Base-by-base conservation (phyloP, 1,140 invertebrate species). In the Bombus terrestris region DNA sequence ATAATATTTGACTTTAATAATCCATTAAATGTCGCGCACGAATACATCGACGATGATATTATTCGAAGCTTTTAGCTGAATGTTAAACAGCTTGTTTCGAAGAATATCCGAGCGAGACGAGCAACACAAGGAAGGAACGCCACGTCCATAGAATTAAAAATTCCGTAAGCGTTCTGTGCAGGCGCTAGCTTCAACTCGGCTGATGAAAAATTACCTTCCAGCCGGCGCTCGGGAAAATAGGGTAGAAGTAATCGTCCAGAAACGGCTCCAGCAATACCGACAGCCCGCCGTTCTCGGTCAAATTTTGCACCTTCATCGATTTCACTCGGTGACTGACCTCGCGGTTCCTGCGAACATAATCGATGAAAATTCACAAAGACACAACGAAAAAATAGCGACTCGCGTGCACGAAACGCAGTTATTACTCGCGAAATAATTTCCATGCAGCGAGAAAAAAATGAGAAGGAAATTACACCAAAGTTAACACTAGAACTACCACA, bases 211-310 rank as follows among this genome's bases (percentile, higher is more conserved):
- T 90, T 90, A 91, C 93, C 92, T 93, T 93, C 92, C 92, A 94
- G 28, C 93, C 93, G 0, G 13, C 62, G 39, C 85, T 71, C 12
- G 93, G 93, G 12, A 93, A 86, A 3, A 96, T 85, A 3, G 95
- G 91, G 74, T 95, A 96, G 28, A 93, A 94, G 83, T 96, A 96
- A 88, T 96, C 96, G 1, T 96, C 93, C 0, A 94, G 13, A 73
- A 94, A 90, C 0, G 95, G 89, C 53, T 96, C 93, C 32, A 96
- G 37, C 4, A 96, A 35, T 0, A 96, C 92, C 8, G 91, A 91
- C 6, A 96, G 87, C 1, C 96, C 96, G 22, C 84, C 89, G 8
- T 87, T 59, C 43, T 91, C 69, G n/a, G 93, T 94, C 3, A 93
- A 73, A 64, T 86, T 83, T 0, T 57, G 59, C 37, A 85, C 37